These are phyloP conservation scores for Pentalonia nigronervosa DNA, from an alignment of 1,140 invertebrate species.

Conservation along the genomic window DNA sequence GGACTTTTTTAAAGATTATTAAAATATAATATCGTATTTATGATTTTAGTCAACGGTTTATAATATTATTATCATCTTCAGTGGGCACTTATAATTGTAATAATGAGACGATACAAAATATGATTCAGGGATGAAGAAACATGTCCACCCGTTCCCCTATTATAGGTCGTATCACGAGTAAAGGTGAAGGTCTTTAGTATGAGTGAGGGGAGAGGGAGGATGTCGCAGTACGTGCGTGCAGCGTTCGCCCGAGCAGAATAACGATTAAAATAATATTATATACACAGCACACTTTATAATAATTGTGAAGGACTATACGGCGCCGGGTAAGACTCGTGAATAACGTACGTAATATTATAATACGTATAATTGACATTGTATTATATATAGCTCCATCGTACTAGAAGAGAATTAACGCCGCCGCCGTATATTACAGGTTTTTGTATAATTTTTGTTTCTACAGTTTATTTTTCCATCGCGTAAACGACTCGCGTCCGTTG, in stretches of 20 bases:
- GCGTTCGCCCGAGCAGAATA: not conserved
- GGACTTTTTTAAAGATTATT: no score
- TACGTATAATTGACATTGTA: not conserved
- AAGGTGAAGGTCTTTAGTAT: not conserved
- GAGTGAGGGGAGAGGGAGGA: not conserved
- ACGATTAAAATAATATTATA: not conserved
- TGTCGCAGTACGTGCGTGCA: not conserved
- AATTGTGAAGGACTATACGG: not conserved
- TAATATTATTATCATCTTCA: no score
- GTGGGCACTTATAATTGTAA: no score
- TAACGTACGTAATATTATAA: not conserved
- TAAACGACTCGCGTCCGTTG: slow-evolving; percentile 28
- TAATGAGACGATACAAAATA: not conserved
- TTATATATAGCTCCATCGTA: not conserved
- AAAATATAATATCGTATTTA: no score
- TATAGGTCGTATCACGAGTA: not conserved
- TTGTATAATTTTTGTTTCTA: not conserved
- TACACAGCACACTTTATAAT: not conserved
- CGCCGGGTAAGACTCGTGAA: not conserved
- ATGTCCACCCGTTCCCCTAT: not conserved
- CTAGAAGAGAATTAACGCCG: not conserved
- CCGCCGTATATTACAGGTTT: not conserved
- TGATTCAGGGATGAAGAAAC: not conserved
- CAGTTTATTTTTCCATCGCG: slow-evolving; percentile 20
- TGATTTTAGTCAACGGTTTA: no score